Percentiles rank a stretch among this genome's conserved stretches.
Evolutionary conservation across 1,140 invertebrate species (phyloP).

Genomic region (Cotesia typhae): DNA sequence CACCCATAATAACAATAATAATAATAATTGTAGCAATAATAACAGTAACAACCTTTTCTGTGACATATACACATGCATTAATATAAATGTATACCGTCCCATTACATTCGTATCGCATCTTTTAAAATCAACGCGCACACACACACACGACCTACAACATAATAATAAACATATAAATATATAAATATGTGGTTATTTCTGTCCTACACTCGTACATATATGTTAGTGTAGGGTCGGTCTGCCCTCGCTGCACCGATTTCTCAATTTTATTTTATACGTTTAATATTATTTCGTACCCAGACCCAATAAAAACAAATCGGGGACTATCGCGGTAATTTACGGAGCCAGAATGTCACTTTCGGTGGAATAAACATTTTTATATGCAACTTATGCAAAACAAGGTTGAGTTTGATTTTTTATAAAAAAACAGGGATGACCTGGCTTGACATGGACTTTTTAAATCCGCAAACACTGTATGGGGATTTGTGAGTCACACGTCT

Average conservation of each 20-base stretch:
- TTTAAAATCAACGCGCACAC: too few relatives aligned
- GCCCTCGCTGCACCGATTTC: conserved; percentile 12
- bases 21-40: background rate
- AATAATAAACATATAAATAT: conserved; percentile 2
- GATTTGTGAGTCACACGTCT: too few relatives aligned
- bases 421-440: too few relatives aligned
- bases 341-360: too few relatives aligned
- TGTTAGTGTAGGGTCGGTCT: conserved; percentile 11
- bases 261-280: conserved; percentile 31
- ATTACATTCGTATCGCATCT: conserved; percentile 5
- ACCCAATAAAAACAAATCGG: too few relatives aligned
- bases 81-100: conserved; percentile 15
- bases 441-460: too few relatives aligned
- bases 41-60: background rate
- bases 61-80: conserved; percentile 15
- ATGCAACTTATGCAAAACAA: too few relatives aligned
- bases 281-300: conserved; percentile 13
- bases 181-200: conserved; percentile 33
- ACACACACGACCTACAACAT: conserved; percentile 4
- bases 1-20: conserved; percentile 35
- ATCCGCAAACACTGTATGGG: too few relatives aligned
- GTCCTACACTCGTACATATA: conserved; percentile 26
- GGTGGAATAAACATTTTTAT: too few relatives aligned
- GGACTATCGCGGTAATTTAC: too few relatives aligned
- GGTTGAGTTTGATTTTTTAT: too few relatives aligned